Percentiles rank a stretch among this genome's conserved stretches.
Evolutionary conservation across 2,797 vertebrate species (phyloP).

Genomic region (Neopelma chrysocephalum): DNA sequence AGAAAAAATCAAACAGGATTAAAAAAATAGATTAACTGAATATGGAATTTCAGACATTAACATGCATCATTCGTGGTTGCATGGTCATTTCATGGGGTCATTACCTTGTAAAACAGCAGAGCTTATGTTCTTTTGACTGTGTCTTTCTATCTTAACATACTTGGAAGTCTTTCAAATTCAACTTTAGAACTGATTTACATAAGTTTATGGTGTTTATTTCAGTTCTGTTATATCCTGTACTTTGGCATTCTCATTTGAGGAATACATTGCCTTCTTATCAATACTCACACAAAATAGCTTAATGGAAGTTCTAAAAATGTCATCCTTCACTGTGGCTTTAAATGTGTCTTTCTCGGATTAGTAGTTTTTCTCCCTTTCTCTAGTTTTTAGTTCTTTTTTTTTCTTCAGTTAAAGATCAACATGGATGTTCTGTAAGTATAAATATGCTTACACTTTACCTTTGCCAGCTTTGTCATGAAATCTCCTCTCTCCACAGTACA

Average conservation of each 20-base stretch:
- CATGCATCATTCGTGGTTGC: not conserved
- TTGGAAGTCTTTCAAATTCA: not conserved
- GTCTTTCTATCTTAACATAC: not conserved
- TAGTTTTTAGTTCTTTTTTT: not conserved
- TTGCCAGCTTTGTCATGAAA: not conserved
- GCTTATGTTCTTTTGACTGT: not conserved
- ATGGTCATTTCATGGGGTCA: not conserved
- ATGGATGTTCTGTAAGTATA: not conserved
- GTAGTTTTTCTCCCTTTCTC: not conserved
- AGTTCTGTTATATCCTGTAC: not conserved
- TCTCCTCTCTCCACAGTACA: not conserved
- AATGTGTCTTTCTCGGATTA: not conserved
- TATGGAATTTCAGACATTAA: not conserved
- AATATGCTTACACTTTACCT: not conserved
- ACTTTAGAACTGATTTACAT: not conserved
- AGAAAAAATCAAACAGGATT: not conserved
- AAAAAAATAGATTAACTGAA: constrained; percentile 12
- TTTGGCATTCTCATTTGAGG: not conserved
- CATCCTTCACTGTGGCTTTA: not conserved
- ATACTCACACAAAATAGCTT: not conserved
- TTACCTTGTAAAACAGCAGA: not conserved
- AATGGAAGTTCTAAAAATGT: not conserved
- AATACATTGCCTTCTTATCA: not conserved
- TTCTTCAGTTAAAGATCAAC: not conserved
- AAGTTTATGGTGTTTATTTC: not conserved